A percentile compares a stretch with the other conserved stretches of the same genome.
These are phyloP conservation scores for Heteromyza rotundicornis DNA, from an alignment of 2,888 invertebrate genomes.

Conservation along the genomic window DNA sequence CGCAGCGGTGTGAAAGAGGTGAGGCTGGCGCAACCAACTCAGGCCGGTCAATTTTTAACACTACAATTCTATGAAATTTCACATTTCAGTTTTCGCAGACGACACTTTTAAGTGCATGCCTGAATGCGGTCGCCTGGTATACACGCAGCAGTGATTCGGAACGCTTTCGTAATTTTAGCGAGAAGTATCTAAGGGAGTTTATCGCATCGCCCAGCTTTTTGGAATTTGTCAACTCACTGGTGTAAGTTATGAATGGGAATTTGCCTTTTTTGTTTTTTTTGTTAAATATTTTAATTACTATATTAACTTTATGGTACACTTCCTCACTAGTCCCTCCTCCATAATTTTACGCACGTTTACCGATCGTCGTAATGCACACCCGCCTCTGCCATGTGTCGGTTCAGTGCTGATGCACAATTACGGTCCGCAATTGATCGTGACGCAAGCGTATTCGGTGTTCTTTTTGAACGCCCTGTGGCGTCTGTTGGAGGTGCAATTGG, in stretches of 20 bases:
- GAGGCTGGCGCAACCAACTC: no score
- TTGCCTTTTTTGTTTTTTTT: not conserved
- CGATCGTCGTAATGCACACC: slow-evolving; percentile 56
- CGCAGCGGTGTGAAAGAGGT: slow-evolving; percentile 52
- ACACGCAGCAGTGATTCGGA: slow-evolving; percentile 35
- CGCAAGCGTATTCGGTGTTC: slow-evolving; percentile 55
- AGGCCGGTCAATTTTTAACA: no score
- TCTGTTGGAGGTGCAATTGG: slow-evolving; percentile 42
- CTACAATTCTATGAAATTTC: not conserved
- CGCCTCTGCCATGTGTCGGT: slow-evolving; percentile 57
- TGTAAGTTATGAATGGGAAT: slow-evolving; percentile 44
- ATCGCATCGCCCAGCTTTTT: slow-evolving; percentile 47
- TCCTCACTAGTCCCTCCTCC: slow-evolving; percentile 34
- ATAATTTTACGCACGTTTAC: slow-evolving; percentile 44
- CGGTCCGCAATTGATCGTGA: slow-evolving; percentile 55
- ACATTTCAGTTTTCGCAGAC: slow-evolving; percentile 56
- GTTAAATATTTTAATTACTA: not conserved
- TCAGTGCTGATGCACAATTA: slow-evolving; percentile 50
- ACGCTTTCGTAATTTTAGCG: slow-evolving; percentile 46
- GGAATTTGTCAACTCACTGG: slow-evolving; percentile 42
- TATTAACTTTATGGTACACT: not conserved
- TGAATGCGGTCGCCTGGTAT: slow-evolving; percentile 53
- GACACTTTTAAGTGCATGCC: slow-evolving; percentile 50
- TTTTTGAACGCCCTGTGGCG: slow-evolving; percentile 53
- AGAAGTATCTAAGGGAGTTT: slow-evolving; percentile 53